phyloP scores from a whole-genome alignment of 2,797 vertebrate genomes.

The Eremophila alpestris region DNA sequence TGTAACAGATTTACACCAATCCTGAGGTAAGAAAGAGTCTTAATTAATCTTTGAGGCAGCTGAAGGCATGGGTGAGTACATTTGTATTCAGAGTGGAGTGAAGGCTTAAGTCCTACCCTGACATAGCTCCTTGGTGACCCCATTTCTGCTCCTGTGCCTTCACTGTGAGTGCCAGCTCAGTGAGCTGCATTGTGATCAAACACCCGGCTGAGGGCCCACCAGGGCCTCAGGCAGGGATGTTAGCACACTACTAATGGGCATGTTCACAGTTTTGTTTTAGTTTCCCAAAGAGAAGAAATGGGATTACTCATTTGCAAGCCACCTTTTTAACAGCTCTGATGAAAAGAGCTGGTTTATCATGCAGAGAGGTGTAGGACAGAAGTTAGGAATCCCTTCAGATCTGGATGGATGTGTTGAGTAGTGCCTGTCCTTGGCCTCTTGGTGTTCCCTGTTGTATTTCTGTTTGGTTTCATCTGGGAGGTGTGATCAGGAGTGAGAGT shows the following conservation, averaged over 20 bases:
- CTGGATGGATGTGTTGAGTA: not conserved
- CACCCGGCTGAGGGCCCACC: not conserved
- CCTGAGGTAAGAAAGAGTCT: slow-evolving; percentile 77
- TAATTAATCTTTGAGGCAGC: slow-evolving; percentile 55
- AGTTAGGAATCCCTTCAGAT: not conserved
- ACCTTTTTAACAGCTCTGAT: not conserved
- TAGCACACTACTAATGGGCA: slow-evolving; percentile 9
- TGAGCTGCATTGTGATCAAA: slow-evolving; percentile 51
- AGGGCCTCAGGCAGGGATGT: not conserved
- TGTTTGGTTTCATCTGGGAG: not conserved
- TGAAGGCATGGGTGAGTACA: slow-evolving; percentile 57
- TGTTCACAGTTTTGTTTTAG: not conserved
- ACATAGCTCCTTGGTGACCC: slow-evolving; percentile 21
- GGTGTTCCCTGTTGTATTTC: not conserved
- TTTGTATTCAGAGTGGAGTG: slow-evolving; percentile 35
- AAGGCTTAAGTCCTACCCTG: slow-evolving; percentile 11
- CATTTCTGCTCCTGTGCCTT: slow-evolving; percentile 43
- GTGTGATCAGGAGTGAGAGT: not conserved
- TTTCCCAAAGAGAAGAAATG: not conserved
- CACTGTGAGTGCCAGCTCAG: slow-evolving; percentile 19
- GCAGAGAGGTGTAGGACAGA: not conserved
- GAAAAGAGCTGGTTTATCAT: not conserved
- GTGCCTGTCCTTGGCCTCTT: not conserved
- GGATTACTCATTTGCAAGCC: not conserved
- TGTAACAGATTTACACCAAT: slow-evolving; percentile 79